Evolutionary conservation across 2,113 vertebrate species (phyloP).

Genomic region (Athene cunicularia): DNA sequence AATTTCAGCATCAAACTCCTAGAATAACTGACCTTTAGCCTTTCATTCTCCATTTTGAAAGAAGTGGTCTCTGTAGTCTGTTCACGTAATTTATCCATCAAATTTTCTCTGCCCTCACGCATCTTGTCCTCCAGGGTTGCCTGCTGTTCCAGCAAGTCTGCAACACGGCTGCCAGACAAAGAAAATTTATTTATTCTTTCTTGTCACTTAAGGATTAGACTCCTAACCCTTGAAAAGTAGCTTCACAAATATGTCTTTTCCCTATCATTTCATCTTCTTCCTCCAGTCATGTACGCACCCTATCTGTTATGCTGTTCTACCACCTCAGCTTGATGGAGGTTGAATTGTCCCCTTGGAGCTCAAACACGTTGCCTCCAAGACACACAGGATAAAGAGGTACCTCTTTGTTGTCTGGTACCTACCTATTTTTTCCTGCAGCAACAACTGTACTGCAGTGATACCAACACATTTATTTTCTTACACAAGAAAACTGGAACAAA

Average conservation of each 20-base stretch:
- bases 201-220: neutral
- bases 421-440: neutral
- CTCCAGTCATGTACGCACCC: neutral
- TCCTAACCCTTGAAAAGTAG: neutral
- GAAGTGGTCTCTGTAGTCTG: slow-evolving; percentile 76
- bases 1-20: neutral
- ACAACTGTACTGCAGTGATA: neutral
- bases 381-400: neutral
- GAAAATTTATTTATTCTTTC: neutral
- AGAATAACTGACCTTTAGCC: slow-evolving; percentile 80
- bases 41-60: slow-evolving; percentile 85
- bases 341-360: neutral
- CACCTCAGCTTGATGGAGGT: neutral
- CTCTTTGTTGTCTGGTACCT: neutral
- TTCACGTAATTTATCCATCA: slow-evolving; percentile 80
- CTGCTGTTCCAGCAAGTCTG: slow-evolving; percentile 82
- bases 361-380: neutral
- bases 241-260: neutral
- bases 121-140: slow-evolving; percentile 79
- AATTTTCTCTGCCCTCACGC: slow-evolving; percentile 73
- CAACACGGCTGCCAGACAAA: slow-evolving; percentile 73
- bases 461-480: neutral
- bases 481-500: neutral
- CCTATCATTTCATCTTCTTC: neutral
- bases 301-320: neutral